Evolutionary conservation across 1,140 invertebrate species (phyloP), one percentile per base, ranked within the genome.

Genomic region (Phenacoccus solenopsis): DNA sequence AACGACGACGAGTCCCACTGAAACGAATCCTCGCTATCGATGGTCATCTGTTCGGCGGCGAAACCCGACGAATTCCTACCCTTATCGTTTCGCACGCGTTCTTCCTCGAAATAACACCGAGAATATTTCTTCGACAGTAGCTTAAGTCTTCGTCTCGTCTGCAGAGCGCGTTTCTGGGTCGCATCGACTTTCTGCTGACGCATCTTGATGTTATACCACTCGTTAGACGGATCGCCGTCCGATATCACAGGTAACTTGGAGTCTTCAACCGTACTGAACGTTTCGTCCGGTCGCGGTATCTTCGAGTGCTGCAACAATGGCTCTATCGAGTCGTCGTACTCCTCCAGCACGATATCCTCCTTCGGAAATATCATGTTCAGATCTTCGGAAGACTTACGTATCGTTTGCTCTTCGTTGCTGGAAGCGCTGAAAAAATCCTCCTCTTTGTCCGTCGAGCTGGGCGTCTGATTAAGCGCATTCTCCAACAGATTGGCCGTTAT

Each of bases 21-120:
- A 30, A 74, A 73, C 12, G 74, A 72, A 35, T 76, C 75, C 57
- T 77, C 75, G 13, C 75, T 75, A 32, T 77, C 75, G 5, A 77
- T 74, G 12, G 76, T 77, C 75, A 76, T 76, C 57, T 76, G 75
- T 38, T 74, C 76, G 7, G 76, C 76, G 0, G 76, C 76, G 35
- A 76, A 76, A 1, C 76, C 76, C 0, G 75, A 76, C 1, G 74
- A 75, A 1, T 74, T 75, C 5, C 75, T 67, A 13, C 74, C 74
- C 38, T 75, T 74, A 1, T 71, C 59, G 20, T 28, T 71, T 0
- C 70, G 73, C 4, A 70, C 69, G 25, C 74, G 16, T 28, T 76
- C 75, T n/a, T 75, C 75, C 61, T 75, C 74, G 38, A 75, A 74
- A 12, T 75, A 74, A 28, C 71, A 75, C 57, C 73, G 73, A 5